Conservation (phyloP, 2,797 vertebrate genomes). For the Periparus ater region DNA sequence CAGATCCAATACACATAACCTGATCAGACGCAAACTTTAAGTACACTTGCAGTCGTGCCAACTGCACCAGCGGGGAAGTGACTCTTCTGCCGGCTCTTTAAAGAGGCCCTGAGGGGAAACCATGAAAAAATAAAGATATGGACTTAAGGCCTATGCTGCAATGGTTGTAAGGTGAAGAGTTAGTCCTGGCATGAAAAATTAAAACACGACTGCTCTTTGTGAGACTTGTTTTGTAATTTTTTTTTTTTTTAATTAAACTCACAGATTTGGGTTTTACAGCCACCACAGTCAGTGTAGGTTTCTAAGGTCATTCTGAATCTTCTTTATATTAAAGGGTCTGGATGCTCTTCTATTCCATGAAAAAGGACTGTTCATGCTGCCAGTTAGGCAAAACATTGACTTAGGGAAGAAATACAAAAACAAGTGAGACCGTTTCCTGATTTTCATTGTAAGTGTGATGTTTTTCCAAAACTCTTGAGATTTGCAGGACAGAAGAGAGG, state of each 20-base stretch:
- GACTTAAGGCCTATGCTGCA: neutral
- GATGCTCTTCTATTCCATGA: neutral
- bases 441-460: neutral
- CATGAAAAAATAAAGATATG: conserved; percentile 57
- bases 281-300: neutral
- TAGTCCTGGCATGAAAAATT: conserved; percentile 7
- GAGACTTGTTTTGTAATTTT: neutral
- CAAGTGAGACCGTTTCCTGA: neutral
- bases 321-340: neutral
- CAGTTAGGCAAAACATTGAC: neutral
- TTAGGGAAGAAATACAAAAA: neutral
- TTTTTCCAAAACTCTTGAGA: neutral
- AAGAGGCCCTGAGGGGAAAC: conserved; percentile 71
- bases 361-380: neutral
- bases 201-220: neutral
- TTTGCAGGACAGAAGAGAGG: neutral
- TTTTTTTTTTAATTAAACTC: neutral
- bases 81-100: conserved; percentile 65
- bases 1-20: conserved; percentile 84
- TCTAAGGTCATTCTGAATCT: neutral
- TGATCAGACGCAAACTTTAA: conserved; percentile 86
- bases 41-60: conserved; percentile 79
- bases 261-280: neutral
- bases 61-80: conserved; percentile 68
- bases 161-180: conserved; percentile 15